Evolutionary conservation across 2,888 invertebrate genomes (phyloP), one percentile per base, ranked within the genome.

Genomic region (Aphrophora alni): DNA sequence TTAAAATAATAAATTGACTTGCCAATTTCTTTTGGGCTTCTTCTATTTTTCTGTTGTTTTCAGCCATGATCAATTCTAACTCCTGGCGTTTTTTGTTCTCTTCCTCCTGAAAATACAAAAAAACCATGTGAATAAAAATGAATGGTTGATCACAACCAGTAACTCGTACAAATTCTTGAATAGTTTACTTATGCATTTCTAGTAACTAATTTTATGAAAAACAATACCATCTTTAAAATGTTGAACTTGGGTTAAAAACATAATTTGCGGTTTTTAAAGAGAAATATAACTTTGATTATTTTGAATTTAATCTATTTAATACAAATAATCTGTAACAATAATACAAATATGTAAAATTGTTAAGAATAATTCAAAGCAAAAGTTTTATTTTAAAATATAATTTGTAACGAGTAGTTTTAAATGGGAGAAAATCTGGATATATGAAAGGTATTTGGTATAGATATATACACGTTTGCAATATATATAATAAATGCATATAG

Each of bases 21-120:
- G 98, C 98, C 94, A 98, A 91, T 93, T 97, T 97, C 88, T 94
- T 94, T 91, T 98, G 98, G 85, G 98, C 98, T 89, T 98, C 98
- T 90, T 98, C 98, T 85, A 98, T 97, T 91, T 98, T 98, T 89
- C 93, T 93, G 92, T 98, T 98, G 91, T 98, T 98, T 91, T 98
- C 98, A 87, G 97, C 97, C 93, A 98, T 94, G 90, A 98, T 98
- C 90, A 93, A 93, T 91, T 98, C 98, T 88, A 98, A 92, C 90
- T 97, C 97, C 92, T 97, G 95, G 87, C 97, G 94, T 91, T 98
- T 98, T 91, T 95, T 94, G 90, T 93, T 93, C 92, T 98, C 98
- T 92, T 97, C 98, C 92, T 98, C 98, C 98, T 98, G 95, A 92
- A 93, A 93, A 90, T 91, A 89, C 90, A 89, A 90, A 89, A 44